phyloP scores from a whole-genome alignment of 2,888 invertebrate genomes.

The Tenodera sinensis region DNA sequence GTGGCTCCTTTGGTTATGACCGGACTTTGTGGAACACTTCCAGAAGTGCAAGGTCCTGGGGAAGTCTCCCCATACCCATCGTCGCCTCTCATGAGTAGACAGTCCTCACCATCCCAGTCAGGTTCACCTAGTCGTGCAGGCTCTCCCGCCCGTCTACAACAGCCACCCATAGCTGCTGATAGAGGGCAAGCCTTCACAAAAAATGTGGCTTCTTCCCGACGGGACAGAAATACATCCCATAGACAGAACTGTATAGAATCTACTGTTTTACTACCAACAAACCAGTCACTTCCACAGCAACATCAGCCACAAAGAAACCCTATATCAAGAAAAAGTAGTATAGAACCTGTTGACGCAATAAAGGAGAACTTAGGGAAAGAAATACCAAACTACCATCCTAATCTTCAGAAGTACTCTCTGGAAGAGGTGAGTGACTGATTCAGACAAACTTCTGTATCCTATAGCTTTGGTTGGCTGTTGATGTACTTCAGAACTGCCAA shows the following conservation, averaged over 20 bases:
- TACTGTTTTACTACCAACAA: slow-evolving; percentile 31
- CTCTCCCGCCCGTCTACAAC: slow-evolving; percentile 57
- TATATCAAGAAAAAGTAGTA: slow-evolving; percentile 37
- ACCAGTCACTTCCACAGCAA: slow-evolving; percentile 33
- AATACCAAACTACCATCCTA: slow-evolving; percentile 44
- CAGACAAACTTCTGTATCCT: too few relatives aligned
- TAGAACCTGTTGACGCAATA: slow-evolving; percentile 37
- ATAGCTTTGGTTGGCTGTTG: too few relatives aligned
- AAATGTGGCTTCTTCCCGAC: neutral
- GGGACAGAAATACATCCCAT: slow-evolving; percentile 35
- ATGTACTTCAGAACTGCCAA: too few relatives aligned
- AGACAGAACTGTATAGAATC: slow-evolving; percentile 40
- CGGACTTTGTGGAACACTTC: slow-evolving; percentile 40
- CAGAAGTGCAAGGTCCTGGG: slow-evolving; percentile 40
- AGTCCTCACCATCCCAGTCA: slow-evolving; percentile 69
- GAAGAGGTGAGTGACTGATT: slow-evolving; percentile 42
- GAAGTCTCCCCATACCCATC: slow-evolving; percentile 43
- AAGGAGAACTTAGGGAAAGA: slow-evolving; percentile 40
- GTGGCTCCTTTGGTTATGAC: slow-evolving; percentile 32
- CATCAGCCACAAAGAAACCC: slow-evolving; percentile 36
- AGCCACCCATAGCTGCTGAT: slow-evolving; percentile 40
- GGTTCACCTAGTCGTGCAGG: slow-evolving; percentile 58
- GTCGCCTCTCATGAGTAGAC: slow-evolving; percentile 69
- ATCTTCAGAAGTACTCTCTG: slow-evolving; percentile 43
- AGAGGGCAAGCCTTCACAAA: slow-evolving; percentile 3